These are phyloP conservation scores for Sipunculus nudus DNA, from an alignment of 2,888 invertebrate species.

Conservation along the genomic window DNA sequence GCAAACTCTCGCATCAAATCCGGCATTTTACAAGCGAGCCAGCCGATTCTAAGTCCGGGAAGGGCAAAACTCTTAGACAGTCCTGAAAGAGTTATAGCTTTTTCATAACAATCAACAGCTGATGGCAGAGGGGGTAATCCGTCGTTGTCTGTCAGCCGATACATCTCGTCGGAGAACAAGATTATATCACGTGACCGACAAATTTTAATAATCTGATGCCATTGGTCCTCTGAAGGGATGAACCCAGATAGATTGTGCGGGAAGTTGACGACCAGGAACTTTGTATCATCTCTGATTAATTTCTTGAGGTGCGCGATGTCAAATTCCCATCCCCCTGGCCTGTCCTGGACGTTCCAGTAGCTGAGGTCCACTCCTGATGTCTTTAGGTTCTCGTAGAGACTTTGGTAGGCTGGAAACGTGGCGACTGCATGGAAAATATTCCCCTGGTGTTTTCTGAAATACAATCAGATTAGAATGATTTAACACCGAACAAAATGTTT, in stretches of 20 bases:
- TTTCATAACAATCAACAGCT: constrained; percentile 25
- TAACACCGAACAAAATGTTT: too few species aligned
- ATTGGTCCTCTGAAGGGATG: constrained; percentile 16
- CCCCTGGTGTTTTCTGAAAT: constrained; percentile 9
- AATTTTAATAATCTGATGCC: constrained; percentile 22
- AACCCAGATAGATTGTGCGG: constrained; percentile 39
- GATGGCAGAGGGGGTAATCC: constrained; percentile 21
- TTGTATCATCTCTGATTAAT: constrained; percentile 21
- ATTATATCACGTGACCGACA: constrained; percentile 24
- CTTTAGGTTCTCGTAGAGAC: constrained; percentile 31
- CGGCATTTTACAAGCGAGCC: constrained; percentile 28
- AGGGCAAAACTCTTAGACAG: constrained; percentile 37
- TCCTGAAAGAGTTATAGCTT: constrained; percentile 31
- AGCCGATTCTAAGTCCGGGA: constrained; percentile 36
- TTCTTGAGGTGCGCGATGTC: constrained; percentile 16
- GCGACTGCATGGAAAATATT: constrained; percentile 20
- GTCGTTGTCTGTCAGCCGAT: constrained; percentile 31
- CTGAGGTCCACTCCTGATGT: constrained; percentile 17
- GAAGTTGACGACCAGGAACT: constrained; percentile 40
- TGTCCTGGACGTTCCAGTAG: constrained; percentile 17
- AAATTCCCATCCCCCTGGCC: constrained; percentile 26
- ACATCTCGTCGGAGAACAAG: constrained; percentile 40
- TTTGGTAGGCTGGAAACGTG: constrained; percentile 37
- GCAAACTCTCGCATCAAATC: constrained; percentile 16
- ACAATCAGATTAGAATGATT: too few species aligned